phyloP scores from a whole-genome alignment of 2,113 vertebrate species.

The Macroglossus sobrinus region DNA sequence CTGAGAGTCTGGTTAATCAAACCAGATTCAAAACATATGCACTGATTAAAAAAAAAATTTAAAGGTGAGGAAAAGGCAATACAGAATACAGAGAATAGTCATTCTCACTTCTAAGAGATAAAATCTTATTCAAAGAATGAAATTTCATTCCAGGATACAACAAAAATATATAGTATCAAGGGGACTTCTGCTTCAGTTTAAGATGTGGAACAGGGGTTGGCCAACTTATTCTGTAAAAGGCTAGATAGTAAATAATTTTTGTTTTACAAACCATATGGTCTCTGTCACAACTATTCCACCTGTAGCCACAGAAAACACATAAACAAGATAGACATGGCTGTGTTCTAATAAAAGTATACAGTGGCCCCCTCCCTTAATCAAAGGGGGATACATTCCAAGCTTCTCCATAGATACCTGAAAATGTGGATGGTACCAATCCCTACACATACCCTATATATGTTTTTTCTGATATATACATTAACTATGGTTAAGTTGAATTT shows the following conservation, averaged over 20 bases:
- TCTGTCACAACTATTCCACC: neutral
- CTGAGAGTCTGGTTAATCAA: neutral
- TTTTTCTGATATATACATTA: neutral
- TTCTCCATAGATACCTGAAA: neutral
- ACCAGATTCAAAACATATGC: neutral
- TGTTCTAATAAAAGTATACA: neutral
- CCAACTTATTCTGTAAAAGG: conserved; percentile 18
- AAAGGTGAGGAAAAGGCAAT: neutral
- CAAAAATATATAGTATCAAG: neutral
- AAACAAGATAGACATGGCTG: neutral
- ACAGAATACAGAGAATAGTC: neutral
- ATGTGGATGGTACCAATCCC: neutral
- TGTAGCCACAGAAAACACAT: neutral
- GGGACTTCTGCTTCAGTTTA: neutral
- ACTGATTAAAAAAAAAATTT: neutral
- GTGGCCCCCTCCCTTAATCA: no score
- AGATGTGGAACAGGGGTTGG: neutral
- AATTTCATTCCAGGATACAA: neutral
- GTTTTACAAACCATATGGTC: neutral
- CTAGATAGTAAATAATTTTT: neutral
- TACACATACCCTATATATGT: neutral
- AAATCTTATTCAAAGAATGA: neutral
- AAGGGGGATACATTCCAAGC: neutral
- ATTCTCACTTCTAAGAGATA: neutral
- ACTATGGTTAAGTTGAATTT: neutral